Evolutionary conservation across 1,140 invertebrate genomes (phyloP), one percentile per base, ranked within the genome.

Genomic region (Platyura marginata): DNA sequence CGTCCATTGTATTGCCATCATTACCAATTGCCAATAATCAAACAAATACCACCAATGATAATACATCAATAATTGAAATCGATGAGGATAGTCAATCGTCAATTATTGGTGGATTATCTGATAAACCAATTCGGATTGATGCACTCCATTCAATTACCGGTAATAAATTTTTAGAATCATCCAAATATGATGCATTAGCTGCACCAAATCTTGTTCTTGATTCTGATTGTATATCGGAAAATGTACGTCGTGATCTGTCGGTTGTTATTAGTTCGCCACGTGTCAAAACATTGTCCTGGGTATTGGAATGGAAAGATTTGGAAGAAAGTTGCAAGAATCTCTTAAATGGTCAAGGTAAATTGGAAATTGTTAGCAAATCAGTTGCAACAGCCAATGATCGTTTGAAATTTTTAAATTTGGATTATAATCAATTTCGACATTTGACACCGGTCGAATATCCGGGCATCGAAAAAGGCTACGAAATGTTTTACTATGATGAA

Each of bases 171-270:
- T 16, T 29, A 6, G 19, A 41, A n/a, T 25, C 21, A 4, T 13
- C 16, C 3, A 21, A 21, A 19, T 41, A 41, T 25, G 40, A 41
- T 41, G 40, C 40, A 4, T 21, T 41, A n/a, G 3, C 16, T 3
- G 40, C 40, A 13, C 40, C 40, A 25, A 41, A 29, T 25, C 23
- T 10, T 41, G 13, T 41, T 6, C n/a, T 41, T 3, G 40, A 41
- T 22, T 41, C 40, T 6, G 3, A 23, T 3, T 13, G 10, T 9
- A 23, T 41, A 5, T 21, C 40, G 3, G 40, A 41, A 6, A 49
- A 66, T 39, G 46, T 73, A 20, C 68, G 66, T 49, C 63, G 68
- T 49, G 71, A 75, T 51, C 52, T 75, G n/a, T 61, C 65, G n/a
- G 66, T 69, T 11, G 53, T 74, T 42, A 49, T 75, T 4, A 68